Evolutionary conservation across 2,797 vertebrate genomes (phyloP).

Genomic region (Holocentrus rufus): DNA sequence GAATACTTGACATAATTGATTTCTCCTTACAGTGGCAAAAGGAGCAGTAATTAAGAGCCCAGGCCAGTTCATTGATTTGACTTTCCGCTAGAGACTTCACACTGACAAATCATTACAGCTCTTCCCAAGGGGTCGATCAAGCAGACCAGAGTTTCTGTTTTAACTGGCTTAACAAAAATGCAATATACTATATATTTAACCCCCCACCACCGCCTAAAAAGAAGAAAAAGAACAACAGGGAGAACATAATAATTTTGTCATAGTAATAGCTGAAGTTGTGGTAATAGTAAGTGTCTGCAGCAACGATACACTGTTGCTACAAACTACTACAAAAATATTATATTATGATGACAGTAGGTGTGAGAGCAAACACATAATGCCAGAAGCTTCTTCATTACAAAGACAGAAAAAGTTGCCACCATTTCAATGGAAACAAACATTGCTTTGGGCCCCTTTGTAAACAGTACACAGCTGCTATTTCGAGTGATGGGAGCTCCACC

Average conservation of each 20-base stretch:
- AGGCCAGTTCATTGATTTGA: conserved; percentile 88
- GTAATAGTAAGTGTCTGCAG: conserved; percentile 15
- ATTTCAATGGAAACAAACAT: conserved; percentile 84
- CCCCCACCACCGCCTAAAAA: background rate
- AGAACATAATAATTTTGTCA: conserved; percentile 36
- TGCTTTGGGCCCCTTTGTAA: conserved; percentile 85
- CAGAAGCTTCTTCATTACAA: conserved; percentile 79
- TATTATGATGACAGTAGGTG: conserved; percentile 77
- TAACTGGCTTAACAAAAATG: conserved; percentile 68
- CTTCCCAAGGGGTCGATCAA: conserved; percentile 81
- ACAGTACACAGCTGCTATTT: conserved; percentile 85
- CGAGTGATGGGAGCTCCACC: conserved; percentile 85
- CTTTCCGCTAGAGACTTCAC: conserved; percentile 82
- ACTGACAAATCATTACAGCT: conserved; percentile 85
- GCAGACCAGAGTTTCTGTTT: conserved; percentile 84
- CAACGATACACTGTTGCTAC: conserved; percentile 54
- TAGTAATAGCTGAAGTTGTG: conserved; percentile 35
- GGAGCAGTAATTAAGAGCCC: conserved; percentile 89
- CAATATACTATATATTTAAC: conserved; percentile 19
- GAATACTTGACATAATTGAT: conserved; percentile 95
- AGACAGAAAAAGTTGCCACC: conserved; percentile 76
- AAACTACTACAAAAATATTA: conserved; percentile 49
- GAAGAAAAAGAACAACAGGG: conserved; percentile 1
- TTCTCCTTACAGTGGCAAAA: conserved; percentile 86
- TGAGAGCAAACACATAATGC: conserved; percentile 78